A percentile compares a stretch with the other conserved stretches of the same genome.
These are phyloP conservation scores for Drosophila ercepeae DNA, from an alignment of 1,140 invertebrate species.

Conservation along the genomic window DNA sequence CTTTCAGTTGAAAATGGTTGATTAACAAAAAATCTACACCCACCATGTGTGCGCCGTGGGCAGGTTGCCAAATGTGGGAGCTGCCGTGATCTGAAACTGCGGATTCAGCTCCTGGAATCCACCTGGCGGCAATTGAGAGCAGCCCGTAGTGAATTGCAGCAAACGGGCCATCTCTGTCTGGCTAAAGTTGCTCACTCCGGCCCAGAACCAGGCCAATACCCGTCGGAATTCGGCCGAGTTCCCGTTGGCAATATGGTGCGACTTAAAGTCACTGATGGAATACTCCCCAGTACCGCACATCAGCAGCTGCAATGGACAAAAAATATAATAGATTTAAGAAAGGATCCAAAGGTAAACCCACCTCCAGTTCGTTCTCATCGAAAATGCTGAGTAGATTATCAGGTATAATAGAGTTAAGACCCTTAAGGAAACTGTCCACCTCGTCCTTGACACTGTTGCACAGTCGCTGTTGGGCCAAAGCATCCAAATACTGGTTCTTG, in stretches of 20 bases:
- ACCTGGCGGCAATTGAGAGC: conserved; percentile 95
- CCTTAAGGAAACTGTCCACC: conserved; percentile 94
- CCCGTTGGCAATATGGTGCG: conserved; percentile 94
- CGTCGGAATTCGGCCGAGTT: conserved; percentile 92
- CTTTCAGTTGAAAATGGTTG: conserved; percentile 3
- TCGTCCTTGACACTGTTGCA: conserved; percentile 92
- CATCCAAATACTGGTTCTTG: conserved; percentile 90
- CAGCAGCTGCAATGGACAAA: conserved; percentile 86
- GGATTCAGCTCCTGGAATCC: conserved; percentile 95
- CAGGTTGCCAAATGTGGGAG: conserved; percentile 94
- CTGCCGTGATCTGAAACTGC: conserved; percentile 95
- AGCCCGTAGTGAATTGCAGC: conserved; percentile 97
- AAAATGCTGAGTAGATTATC: conserved; percentile 97
- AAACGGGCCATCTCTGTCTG: conserved; percentile 96
- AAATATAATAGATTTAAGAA: neutral
- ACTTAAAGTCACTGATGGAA: conserved; percentile 94
- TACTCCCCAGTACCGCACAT: conserved; percentile 97
- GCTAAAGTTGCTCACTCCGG: conserved; percentile 94
- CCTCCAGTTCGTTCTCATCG: conserved; percentile 98
- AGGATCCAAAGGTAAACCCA: conserved; percentile 79
- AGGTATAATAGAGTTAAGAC: conserved; percentile 95
- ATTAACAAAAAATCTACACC: neutral
- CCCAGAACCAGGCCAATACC: conserved; percentile 97
- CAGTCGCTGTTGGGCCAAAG: conserved; percentile 94
- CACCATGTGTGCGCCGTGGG: conserved; percentile 97